Evolutionary conservation across 2,888 invertebrate species (phyloP), one percentile per base, ranked within the genome.

Genomic region (Nomada hirtipes): DNA sequence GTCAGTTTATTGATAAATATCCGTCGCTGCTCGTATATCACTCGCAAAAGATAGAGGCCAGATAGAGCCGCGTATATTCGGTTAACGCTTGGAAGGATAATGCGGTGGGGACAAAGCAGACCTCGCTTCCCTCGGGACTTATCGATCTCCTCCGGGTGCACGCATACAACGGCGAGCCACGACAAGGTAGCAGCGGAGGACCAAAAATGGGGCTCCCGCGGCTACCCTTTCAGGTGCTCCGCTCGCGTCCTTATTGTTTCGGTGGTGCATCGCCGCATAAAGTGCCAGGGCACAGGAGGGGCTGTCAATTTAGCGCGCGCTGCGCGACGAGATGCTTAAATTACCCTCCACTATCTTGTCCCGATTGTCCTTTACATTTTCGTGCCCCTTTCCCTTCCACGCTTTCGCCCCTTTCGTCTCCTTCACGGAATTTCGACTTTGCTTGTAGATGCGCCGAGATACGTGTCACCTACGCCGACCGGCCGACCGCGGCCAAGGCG

Each of bases 271-370:
- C 70, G 55, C 73, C 57, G 83, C 89, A 83, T 89, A 89, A 89
- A 89, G 73, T 79, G 78, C 65, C 70, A 44, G 44, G 83, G 72
- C 79, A 84, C 84, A 85, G 87, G 77, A 80, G 82, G 76, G 68
- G 71, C 81, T 89, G 89, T 87, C 89, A 89, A 89, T 89, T 89
- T 89, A 90, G 86, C 83, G 79, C 65, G 60, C 26, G 47, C 67
- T 78, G 50, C 63, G 79, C 71, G 47, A 77, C 70, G 77, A 64
- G 61, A 50, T 64, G 52, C 70, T 89, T 83, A 88, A 89, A 86
- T 89, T 88, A 88, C 82, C 79, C 60, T 83, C 79, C 71, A 57
- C 80, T 79, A 72, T 83, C 77, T 75, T 63, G 61, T 84, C 72
- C 52, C 63, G 29, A n/a, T 10, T 73, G 44, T 63, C 44, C 52